These are phyloP conservation scores for Ostrea denselamellosa DNA, from an alignment of 1,140 invertebrate genomes.

Conservation along the genomic window DNA sequence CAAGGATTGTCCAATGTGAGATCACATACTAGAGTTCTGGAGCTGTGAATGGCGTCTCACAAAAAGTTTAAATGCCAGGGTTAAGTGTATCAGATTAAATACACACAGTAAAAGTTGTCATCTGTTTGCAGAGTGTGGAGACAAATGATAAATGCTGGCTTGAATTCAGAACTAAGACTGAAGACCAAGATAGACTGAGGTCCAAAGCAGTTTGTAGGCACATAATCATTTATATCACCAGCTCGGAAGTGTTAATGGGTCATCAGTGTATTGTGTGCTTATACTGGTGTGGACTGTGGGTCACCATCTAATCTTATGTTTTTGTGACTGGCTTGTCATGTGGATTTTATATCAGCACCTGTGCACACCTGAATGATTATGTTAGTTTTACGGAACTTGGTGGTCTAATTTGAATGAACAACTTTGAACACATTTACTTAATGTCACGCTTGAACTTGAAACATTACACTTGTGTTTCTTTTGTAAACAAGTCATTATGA, in stretches of 20 bases:
- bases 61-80: constrained; percentile 34
- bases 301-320: constrained; percentile 32
- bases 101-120: constrained; percentile 38
- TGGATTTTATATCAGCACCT: constrained; percentile 31
- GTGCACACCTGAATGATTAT: constrained; percentile 24
- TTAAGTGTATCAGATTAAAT: constrained; percentile 38
- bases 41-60: constrained; percentile 27
- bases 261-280: constrained; percentile 11
- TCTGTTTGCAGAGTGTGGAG: constrained; percentile 33
- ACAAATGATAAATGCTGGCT: constrained; percentile 18
- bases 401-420: constrained; percentile 35
- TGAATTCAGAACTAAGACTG: neutral
- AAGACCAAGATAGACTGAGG: neutral
- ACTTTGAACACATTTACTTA: neutral
- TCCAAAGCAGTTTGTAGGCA: neutral
- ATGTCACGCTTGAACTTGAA: constrained; percentile 9
- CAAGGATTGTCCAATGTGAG: constrained; percentile 14
- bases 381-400: constrained; percentile 35
- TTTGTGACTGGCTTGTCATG: constrained; percentile 35
- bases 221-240: neutral
- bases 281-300: neutral
- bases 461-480: neutral
- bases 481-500: constrained; percentile 27
- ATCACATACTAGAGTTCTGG: neutral
- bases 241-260: constrained; percentile 33